Base-by-base conservation (phyloP, 2,797 vertebrate species). In the Hoplostethus atlanticus region DNA sequence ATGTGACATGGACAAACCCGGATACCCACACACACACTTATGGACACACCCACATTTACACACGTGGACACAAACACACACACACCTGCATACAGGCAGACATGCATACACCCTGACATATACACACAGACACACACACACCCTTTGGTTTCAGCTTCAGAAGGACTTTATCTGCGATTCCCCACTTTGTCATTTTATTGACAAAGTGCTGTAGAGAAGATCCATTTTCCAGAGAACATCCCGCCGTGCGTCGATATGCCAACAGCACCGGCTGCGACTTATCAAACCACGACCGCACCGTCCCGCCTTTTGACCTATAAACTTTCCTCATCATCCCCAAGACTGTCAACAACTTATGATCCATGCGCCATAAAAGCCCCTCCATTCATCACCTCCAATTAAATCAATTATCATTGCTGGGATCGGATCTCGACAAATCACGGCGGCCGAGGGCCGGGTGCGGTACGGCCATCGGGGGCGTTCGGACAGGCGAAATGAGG, bases 301-400 rank as follows among this genome's bases (percentile, higher is more conserved):
- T 75, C 77, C 66, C 68, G 74, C 70, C 85, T 68, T 90, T 84
- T 86, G 89, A 88, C 81, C 87, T 77, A 80, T 90, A 90, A 90
- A 92, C 87, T 92, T 94, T 90, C 67, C 64, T 77, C 79, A 84
- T 89, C 76, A 89, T 87, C 87, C 73, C 77, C 68, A 30, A 36
- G 72, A 74, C 76, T 87, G 89, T 91, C 91, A 81, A 78, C 76
- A 91, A 94, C 89, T 92, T 91, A 79, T 91, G 93, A 94, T 92
- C 74, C 77, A 92, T 89, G 82, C 69, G 56, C 84, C 60, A 89
- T 89, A 82, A 88, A 88, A 21, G 79, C 46, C 62, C 64, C 57
- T 83, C 81, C 86, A 90, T 91, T 91, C 80, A 88, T 93, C 89
- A 84, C 70, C 76, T 78, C 84, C 87, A 93, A 92, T 94, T 93